Evolutionary conservation across 2,113 vertebrate species (phyloP).

Genomic region (Myxocyprinus asiaticus): DNA sequence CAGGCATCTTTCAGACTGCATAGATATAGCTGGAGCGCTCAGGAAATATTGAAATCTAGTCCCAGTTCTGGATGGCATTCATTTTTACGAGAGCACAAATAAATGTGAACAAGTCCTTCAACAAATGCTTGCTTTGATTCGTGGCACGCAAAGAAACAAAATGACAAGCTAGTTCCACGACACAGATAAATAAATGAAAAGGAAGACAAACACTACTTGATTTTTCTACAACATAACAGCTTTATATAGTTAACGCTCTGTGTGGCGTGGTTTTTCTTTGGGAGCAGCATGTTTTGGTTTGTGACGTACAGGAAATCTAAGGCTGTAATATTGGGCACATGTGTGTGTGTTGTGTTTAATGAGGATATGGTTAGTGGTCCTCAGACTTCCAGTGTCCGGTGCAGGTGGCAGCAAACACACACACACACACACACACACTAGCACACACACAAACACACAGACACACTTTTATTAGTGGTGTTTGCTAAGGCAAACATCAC

Average conservation of each 20-base stretch:
- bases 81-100: background rate
- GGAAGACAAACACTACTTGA: conserved; percentile 22
- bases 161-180: conserved; percentile 6
- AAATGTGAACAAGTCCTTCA: background rate
- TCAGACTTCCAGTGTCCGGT: conserved; percentile 27
- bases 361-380: conserved; percentile 25
- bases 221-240: conserved; percentile 18
- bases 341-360: conserved; percentile 35
- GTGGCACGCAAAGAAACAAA: conserved; percentile 1
- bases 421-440: background rate
- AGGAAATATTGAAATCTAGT: conserved; percentile 21
- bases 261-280: conserved; percentile 16
- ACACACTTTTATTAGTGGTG: too few species aligned
- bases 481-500: too few species aligned
- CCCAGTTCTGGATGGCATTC: conserved; percentile 19
- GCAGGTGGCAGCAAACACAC: conserved; percentile 30
- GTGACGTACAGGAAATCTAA: conserved; percentile 31
- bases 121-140: conserved; percentile 1
- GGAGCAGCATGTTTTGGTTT: conserved; percentile 27
- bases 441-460: too few species aligned
- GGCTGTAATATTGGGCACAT: conserved; percentile 7
- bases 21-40: background rate
- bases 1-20: conserved; percentile 28
- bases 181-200: conserved; percentile 17
- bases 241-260: conserved; percentile 29